These are phyloP conservation scores for Ectemnius continuus DNA, from an alignment of 2,888 invertebrate genomes.

Conservation along the genomic window DNA sequence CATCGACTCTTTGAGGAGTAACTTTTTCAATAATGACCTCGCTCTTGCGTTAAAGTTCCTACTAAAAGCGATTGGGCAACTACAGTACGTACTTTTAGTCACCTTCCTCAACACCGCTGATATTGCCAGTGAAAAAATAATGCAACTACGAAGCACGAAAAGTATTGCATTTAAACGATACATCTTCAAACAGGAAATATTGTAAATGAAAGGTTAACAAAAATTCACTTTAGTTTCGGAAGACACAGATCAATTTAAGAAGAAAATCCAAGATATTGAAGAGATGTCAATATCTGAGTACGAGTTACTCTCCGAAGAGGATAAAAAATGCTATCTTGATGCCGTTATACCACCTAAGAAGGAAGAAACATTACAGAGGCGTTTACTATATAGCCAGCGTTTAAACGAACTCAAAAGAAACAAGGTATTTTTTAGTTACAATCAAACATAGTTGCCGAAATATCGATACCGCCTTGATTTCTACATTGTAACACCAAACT, in stretches of 20 bases:
- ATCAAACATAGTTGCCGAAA: no score
- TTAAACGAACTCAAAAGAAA: slow-evolving; percentile 38
- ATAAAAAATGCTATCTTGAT: slow-evolving; percentile 59
- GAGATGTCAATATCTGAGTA: slow-evolving; percentile 64
- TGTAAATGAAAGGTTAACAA: no score
- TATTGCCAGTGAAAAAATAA: slow-evolving; percentile 44
- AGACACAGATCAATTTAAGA: neutral
- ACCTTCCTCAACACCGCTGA: slow-evolving; percentile 65
- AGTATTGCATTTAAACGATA: slow-evolving; percentile 18
- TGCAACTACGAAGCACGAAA: slow-evolving; percentile 31
- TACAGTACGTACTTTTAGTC: slow-evolving; percentile 63
- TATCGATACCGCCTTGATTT: no score
- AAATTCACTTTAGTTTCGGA: no score
- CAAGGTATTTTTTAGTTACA: neutral
- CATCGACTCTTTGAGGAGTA: slow-evolving; percentile 66
- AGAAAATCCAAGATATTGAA: slow-evolving; percentile 41
- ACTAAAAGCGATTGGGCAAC: slow-evolving; percentile 62
- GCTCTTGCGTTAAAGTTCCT: slow-evolving; percentile 50
- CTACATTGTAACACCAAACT: no score
- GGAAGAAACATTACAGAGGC: slow-evolving; percentile 50
- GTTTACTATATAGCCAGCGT: slow-evolving; percentile 44
- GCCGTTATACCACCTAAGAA: slow-evolving; percentile 53
- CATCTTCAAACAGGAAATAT: no score
- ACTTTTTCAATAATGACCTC: slow-evolving; percentile 58
- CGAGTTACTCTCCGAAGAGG: slow-evolving; percentile 59